Evolutionary conservation across 1,140 invertebrate species (phyloP), one percentile per base, ranked within the genome.

Genomic region (Lethrus apterus): DNA sequence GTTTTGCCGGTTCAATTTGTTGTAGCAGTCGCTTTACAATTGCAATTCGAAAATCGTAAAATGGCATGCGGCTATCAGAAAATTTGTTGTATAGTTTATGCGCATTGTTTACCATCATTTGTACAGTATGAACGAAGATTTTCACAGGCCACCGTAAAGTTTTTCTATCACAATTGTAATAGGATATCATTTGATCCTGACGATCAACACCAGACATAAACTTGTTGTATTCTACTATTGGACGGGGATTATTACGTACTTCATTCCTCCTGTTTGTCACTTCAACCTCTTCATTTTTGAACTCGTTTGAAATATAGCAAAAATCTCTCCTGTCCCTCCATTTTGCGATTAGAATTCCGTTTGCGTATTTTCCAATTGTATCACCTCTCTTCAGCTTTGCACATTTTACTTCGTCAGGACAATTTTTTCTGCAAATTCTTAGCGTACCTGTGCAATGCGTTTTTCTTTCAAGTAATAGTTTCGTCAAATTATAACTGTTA

Each of bases 391-490:
- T 31, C 4, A 31, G n/a, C 30, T 31, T 31, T 35, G n/a, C 20
- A 11, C 38, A 17, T 33, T 46, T 40, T 7, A 64, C 36, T 20
- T 55, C 57, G 15, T 15, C 10, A 44, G 60, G 62, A 52, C 58
- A 62, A 23, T 57, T 32, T 41, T 59, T 59, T 14, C 34, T 24
- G 24, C 56, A 44, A 31, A 49, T 56, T 18, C 50, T 42, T 11
- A 64, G 31, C 5, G 55, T 64, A 2, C 61, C 64, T n/a, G 57
- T 61, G 29, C 45, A 58, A 44, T 63, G 57, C 11, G 57, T 62
- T n/a, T 60, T n/a, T 21, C 43, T 56, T 44, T 55, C 19, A 21
- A 59, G 30, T 20, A 65, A 49, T 52, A 48, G 46, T 10, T 44
- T 49, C 11, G 54, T 48, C 21, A 54, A 33, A 13, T 51, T 15